Evolutionary conservation across 2,888 invertebrate genomes (phyloP).

Genomic region (Yponomeuta malinellus): DNA sequence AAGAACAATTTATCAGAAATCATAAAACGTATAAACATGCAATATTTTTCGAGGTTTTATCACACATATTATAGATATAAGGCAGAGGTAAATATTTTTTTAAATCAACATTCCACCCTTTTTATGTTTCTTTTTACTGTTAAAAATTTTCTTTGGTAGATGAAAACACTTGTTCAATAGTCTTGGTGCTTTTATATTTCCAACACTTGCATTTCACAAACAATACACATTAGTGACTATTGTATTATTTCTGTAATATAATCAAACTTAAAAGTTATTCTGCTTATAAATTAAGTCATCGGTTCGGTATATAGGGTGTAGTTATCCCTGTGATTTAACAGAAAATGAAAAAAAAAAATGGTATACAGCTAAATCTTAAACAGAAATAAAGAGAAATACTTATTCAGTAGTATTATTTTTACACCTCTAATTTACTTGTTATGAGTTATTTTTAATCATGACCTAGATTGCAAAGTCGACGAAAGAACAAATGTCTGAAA

Average conservation of each 20-base stretch:
- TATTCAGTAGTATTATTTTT: slow-evolving; percentile 27
- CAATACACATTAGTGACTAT: neutral
- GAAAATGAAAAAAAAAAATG: slow-evolving; percentile 29
- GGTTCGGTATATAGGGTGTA: slow-evolving; percentile 41
- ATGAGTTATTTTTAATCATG: no score
- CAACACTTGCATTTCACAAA: slow-evolving; percentile 28
- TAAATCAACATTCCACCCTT: slow-evolving; percentile 28
- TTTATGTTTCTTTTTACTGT: slow-evolving; percentile 2
- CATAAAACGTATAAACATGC: neutral
- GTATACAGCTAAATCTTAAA: slow-evolving; percentile 35
- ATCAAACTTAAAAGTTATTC: neutral
- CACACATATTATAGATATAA: slow-evolving; percentile 19
- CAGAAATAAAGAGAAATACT: slow-evolving; percentile 35
- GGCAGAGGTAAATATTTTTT: slow-evolving; percentile 28
- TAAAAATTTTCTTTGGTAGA: neutral
- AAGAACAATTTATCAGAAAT: neutral
- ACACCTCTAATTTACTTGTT: slow-evolving; percentile 20
- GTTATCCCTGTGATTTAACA: slow-evolving; percentile 26
- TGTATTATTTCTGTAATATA: neutral
- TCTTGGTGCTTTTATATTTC: slow-evolving; percentile 20
- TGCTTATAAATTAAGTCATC: slow-evolving; percentile 23
- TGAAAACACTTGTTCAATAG: slow-evolving; percentile 14
- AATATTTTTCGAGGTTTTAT: slow-evolving; percentile 30
- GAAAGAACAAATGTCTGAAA: no score
- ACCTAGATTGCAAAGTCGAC: no score